These are phyloP conservation scores for Chiridota heheva DNA, from an alignment of 35 echinoderm and acorn worm species.

Conservation along the genomic window DNA sequence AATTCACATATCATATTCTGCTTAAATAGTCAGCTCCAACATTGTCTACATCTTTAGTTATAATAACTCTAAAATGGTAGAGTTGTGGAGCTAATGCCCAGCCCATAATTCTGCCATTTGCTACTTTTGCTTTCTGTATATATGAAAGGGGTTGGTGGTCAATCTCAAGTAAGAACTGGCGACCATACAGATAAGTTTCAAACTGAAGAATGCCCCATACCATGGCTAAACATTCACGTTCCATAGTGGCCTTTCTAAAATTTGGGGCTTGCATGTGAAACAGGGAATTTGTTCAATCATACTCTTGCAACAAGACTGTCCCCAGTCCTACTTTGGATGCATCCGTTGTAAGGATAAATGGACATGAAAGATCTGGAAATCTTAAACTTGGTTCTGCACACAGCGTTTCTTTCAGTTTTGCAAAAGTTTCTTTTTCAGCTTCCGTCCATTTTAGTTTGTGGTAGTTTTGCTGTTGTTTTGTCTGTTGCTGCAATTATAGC, in stretches of 20 bases:
- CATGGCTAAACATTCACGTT: conserved; percentile 51
- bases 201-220: conserved; percentile 58
- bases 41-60: conserved; percentile 19
- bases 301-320: conserved; percentile 11
- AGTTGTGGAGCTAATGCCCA: conserved; percentile 29
- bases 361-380: conserved; percentile 20
- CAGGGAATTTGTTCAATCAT: conserved; percentile 10
- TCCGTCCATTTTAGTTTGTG: conserved; percentile 48
- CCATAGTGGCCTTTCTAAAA: conserved; percentile 25
- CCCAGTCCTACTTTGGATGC: conserved; percentile 20
- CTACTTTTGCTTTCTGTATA: conserved; percentile 28
- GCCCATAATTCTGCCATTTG: conserved; percentile 54
- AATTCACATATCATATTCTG: too few species aligned
- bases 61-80: not conserved
- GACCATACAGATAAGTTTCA: conserved; percentile 25
- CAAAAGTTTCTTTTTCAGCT: conserved; percentile 26
- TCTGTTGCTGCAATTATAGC: conserved; percentile 49
- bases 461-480: conserved; percentile 10
- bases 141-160: conserved; percentile 49
- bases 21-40: conserved; percentile 32
- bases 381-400: conserved; percentile 25
- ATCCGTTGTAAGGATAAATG: conserved; percentile 37
- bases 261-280: conserved; percentile 34
- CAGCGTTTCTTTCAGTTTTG: conserved; percentile 19
- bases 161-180: conserved; percentile 31